Base-by-base conservation (phyloP, 2,113 vertebrate genomes). In the Cavia porcellus region DNA sequence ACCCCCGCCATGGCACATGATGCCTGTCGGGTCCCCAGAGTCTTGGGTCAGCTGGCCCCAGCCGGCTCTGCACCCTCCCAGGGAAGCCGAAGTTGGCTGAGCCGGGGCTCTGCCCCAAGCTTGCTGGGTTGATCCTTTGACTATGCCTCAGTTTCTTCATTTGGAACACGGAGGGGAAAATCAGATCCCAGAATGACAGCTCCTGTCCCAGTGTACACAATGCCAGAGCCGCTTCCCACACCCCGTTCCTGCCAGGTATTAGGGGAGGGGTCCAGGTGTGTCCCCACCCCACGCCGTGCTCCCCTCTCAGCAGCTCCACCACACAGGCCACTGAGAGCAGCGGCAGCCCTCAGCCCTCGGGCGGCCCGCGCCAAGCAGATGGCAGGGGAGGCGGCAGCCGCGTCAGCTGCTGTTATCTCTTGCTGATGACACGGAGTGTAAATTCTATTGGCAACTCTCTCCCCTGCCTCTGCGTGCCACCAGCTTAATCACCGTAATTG, bases 401-500 rank as follows among this genome's bases (percentile, higher is more conserved):
- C 98, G 55, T 98, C 98, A 98, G 98, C 98, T 98, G 98, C 93
- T 96, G 96, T 98, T 98, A 97, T 97, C 98, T 96, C 98, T 98
- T 8, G 93, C 98, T 98, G 98, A 97, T 97, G 99, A 98, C 98
- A 98, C 91, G 95, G 97, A 98, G 98, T 96, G 97, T 98, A 98
- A 98, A 98, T 98, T 98, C 95, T 97, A 96, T 97, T 98, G 98
- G 98, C 98, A 96, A 97, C 35, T 45, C 97, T 98, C 97, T 98
- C 97, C 97, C 96, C 98, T 91, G 98, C 98, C 97, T 96, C 98
- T 98, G 98, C 97, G 90, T 96, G 98, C 98, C 98, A 98, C 98
- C 98, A 95, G 98, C 95, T 98, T 98, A 99, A 99, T 99, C 98
- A 98, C 98, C 97, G 98, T 99, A 99, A 99, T 99, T 99, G 98